Conservation (phyloP, 2,888 invertebrate species). For the Lepas anatifera region DNA sequence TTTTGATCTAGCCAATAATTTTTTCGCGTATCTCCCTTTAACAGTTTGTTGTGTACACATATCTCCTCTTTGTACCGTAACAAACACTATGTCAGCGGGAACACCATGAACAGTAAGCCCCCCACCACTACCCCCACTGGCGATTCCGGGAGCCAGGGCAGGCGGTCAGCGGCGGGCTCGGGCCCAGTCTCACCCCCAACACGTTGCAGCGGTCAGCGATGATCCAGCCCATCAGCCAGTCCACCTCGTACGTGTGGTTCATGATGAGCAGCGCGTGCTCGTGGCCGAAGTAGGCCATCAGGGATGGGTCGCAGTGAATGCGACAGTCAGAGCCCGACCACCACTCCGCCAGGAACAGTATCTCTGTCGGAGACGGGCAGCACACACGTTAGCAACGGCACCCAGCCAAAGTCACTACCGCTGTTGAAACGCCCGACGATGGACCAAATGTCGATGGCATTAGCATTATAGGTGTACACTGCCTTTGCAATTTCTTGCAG, state of each 20-base stretch:
- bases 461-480: conserved; percentile 13
- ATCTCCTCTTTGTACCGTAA: too few relatives aligned
- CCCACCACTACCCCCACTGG: too few relatives aligned
- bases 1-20: too few relatives aligned
- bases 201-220: conserved; percentile 65
- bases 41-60: too few relatives aligned
- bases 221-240: conserved; percentile 92
- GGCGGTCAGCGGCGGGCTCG: too few relatives aligned
- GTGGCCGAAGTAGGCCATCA: conserved; percentile 49
- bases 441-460: background rate
- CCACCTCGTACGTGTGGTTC: conserved; percentile 92
- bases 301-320: conserved; percentile 55
- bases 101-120: too few relatives aligned
- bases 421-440: too few relatives aligned
- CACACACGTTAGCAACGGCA: background rate
- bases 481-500: background rate
- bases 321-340: conserved; percentile 66
- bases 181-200: conserved; percentile 75
- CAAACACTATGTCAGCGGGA: too few relatives aligned
- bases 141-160: too few relatives aligned
- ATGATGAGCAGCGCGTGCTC: conserved; percentile 82
- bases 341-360: conserved; percentile 87
- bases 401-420: background rate
- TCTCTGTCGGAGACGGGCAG: conserved; percentile 46
- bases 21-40: too few relatives aligned